Evolutionary conservation across 2,113 vertebrate species (phyloP), one percentile per base, ranked within the genome.

Genomic region (Galeopterus variegatus): DNA sequence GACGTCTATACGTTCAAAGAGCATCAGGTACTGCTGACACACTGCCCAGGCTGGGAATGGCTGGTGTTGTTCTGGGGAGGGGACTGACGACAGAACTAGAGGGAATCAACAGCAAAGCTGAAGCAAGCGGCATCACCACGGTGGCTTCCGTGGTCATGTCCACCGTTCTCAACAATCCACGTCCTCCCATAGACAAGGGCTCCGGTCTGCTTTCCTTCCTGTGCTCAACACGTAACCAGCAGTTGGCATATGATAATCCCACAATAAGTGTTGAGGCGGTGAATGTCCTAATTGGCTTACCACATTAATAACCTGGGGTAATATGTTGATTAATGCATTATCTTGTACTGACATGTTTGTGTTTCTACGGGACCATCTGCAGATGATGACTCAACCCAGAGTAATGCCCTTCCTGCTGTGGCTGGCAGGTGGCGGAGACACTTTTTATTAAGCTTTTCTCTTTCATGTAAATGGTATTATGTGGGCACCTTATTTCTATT

Each of bases 71-170:
- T 0, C 36, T 24, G 52, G 31, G 6, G 6, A 3, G 12, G 11
- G 2, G 13, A 0, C 0, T 12, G 36, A 3, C 0, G 8, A 21
- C n/a, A 50, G 31, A 41, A 13, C 13, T 0, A 2, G 58, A 52
- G 26, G 17, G 1, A 62, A 64, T n/a, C 24, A 10, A 3, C 6
- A n/a, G 21, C 31, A 6, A 5, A 88, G 56, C 24, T 2, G 1
- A 3, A 33, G 19, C 3, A 8, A 1, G 12, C 7, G 70, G n/a
- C 1, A 24, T 15, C 3, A 0, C 9, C 15, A 7, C 12, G 28
- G 45, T 2, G 1, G 8, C 21, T 52, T 21, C 6, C 0, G 3
- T 3, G 21, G 3, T 19, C 5, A 4, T 11, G 48, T 79, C 72
- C 12, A 19, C 28, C n/a, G 31, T 75, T 33, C 73, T 14, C 48